Evolutionary conservation across 2,888 invertebrate species (phyloP), one percentile per base, ranked within the genome.

Genomic region (Hypena proboscidalis): DNA sequence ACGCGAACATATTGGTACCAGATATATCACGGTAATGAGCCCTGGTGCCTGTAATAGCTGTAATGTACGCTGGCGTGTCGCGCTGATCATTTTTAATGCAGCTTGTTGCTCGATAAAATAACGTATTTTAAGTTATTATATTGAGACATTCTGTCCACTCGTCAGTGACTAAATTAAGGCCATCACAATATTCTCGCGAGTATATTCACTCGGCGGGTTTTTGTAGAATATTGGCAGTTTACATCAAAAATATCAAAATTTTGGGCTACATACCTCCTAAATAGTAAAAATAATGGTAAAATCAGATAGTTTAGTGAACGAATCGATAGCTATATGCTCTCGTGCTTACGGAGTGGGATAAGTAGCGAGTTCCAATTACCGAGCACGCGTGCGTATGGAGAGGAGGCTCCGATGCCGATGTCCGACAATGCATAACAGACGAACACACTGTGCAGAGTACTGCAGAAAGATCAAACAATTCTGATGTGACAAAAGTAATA

Each of bases 391-490:
- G 50, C 65, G 55, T 65, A 58, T 42, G 58, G 55, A 58, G 51
- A 63, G 60, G 52, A 66, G 70, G 59, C 63, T 52, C 58, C 37
- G 43, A 5, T 55, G 50, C 44, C 52, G 62, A 64, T 73, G 77
- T 74, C 56, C 72, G 67, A 83, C 83, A 85, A 83, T 83, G 80
- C 75, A 70, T 76, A 76, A 74, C 74, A 72, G 67, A 70, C 55
- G 37, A 40, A 32, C 31, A 42, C 47, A 66, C 27, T 8, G 5
- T 13, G 17, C 37, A 45, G 8, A 7, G 2, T 4, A 38, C 2
- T 27, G 14, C 6, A 15, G 38, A 35, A 41, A 41, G 6, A 11
- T 6, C 8, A 5, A 26, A 2, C 7, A 4, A 3, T 22, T 5
- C 3, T n/a, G n/a, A n/a, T n/a, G n/a, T n/a, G n/a, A n/a, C n/a